phyloP scores from a whole-genome alignment of 2,888 invertebrate species.

The Hartigia nigra region DNA sequence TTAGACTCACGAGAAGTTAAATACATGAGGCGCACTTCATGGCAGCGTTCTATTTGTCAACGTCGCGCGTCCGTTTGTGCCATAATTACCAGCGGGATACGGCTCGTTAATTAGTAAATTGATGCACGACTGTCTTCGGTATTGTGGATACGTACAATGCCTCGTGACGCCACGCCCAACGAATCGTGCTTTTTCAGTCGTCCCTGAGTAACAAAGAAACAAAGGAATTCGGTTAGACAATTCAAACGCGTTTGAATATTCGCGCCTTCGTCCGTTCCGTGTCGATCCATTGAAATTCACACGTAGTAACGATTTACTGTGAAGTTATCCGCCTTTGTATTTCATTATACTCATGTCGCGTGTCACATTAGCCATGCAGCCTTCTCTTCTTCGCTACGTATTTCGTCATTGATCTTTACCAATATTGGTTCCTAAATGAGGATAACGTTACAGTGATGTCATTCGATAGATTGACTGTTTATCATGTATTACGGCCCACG shows the following conservation, averaged over 20 bases:
- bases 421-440: background rate
- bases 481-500: background rate
- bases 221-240: background rate
- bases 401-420: background rate
- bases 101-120: constrained; percentile 7
- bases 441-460: background rate
- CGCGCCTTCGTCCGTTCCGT: background rate
- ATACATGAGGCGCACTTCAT: background rate
- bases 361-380: background rate
- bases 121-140: background rate
- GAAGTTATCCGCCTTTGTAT: background rate
- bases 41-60: constrained; percentile 3
- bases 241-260: background rate
- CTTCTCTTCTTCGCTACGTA: background rate
- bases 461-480: background rate
- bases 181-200: background rate
- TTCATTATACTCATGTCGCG: background rate
- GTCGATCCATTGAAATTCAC: background rate
- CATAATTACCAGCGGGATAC: constrained; percentile 2
- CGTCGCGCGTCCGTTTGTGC: constrained; percentile 3
- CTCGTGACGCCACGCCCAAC: background rate
- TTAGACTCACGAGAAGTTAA: background rate
- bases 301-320: background rate
- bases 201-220: background rate
- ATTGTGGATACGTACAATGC: background rate